phyloP scores from a whole-genome alignment of 2,113 vertebrate genomes.

The Cyprinodon variegatus region DNA sequence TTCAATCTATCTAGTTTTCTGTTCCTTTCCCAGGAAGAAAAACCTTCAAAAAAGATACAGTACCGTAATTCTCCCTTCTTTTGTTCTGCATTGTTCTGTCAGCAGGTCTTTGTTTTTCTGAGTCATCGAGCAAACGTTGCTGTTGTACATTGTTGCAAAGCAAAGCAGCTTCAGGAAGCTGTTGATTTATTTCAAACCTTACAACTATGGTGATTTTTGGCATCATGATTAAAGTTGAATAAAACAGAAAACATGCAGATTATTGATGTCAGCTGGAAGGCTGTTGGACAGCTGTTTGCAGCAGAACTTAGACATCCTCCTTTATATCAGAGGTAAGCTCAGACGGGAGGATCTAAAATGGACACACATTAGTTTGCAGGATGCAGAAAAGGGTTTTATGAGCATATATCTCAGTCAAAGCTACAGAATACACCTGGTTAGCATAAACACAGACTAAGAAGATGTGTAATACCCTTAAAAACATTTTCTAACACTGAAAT shows the following conservation, averaged over 20 bases:
- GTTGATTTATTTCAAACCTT: neutral
- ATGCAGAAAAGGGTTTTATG: neutral
- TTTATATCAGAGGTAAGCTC: slow-evolving; percentile 61
- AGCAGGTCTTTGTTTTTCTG: neutral
- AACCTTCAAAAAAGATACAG: neutral
- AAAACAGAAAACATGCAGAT: neutral
- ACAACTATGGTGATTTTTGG: neutral
- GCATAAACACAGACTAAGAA: neutral
- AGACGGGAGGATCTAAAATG: slow-evolving; percentile 46
- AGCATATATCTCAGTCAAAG: neutral
- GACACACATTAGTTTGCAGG: neutral
- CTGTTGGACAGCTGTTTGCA: slow-evolving; percentile 14
- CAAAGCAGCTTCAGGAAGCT: neutral
- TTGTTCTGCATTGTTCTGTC: neutral
- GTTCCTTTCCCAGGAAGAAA: slow-evolving; percentile 1
- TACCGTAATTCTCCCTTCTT: neutral
- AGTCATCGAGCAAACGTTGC: neutral
- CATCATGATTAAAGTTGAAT: neutral
- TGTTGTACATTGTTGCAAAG: neutral
- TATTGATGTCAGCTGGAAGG: neutral
- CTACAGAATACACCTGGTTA: neutral
- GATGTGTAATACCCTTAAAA: neutral
- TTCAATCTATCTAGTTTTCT: neutral
- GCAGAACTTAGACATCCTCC: slow-evolving; percentile 14
- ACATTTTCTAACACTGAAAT: neutral